Evolutionary conservation across 2,888 invertebrate genomes (phyloP).

Genomic region (Zaprionus lineosus): DNA sequence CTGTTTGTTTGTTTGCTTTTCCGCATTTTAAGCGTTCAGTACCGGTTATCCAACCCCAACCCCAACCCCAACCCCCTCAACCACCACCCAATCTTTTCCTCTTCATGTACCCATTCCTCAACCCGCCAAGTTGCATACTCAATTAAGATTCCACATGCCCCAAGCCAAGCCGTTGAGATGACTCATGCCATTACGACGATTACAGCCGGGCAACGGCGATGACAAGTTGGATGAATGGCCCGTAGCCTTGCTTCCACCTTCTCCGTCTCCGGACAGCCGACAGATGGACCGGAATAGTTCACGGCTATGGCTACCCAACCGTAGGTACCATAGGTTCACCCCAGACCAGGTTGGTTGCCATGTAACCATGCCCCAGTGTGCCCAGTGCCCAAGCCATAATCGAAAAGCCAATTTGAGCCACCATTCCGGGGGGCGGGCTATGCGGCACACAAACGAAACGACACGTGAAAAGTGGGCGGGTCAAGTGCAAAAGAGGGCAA

Average conservation of each 20-base stretch:
- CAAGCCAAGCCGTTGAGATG: conserved; percentile 22
- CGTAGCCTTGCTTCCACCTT: conserved; percentile 29
- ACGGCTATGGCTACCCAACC: background rate
- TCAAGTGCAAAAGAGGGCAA: background rate
- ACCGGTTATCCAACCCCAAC: too few species aligned
- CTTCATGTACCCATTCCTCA: background rate
- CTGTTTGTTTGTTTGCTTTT: conserved; percentile 56
- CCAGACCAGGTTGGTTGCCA: too few species aligned
- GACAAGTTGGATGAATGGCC: conserved; percentile 6
- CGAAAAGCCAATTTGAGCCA: conserved; percentile 45
- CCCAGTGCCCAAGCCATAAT: conserved; percentile 19
- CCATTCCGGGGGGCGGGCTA: conserved; percentile 24
- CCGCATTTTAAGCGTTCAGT: conserved; percentile 40
- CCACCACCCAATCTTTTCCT: too few species aligned
- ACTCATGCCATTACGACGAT: conserved; percentile 21
- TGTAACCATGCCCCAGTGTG: too few species aligned
- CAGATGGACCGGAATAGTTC: background rate
- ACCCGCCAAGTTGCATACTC: conserved; percentile 23
- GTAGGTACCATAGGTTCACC: too few species aligned
- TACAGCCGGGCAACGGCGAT: background rate
- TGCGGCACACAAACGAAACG: conserved; percentile 39
- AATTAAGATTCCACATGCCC: conserved; percentile 32
- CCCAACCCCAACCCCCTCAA: too few species aligned
- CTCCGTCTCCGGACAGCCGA: conserved; percentile 1
- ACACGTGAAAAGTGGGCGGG: conserved; percentile 34